Evolutionary conservation across 2,797 vertebrate genomes (phyloP).

Genomic region (Coregonus sp.): DNA sequence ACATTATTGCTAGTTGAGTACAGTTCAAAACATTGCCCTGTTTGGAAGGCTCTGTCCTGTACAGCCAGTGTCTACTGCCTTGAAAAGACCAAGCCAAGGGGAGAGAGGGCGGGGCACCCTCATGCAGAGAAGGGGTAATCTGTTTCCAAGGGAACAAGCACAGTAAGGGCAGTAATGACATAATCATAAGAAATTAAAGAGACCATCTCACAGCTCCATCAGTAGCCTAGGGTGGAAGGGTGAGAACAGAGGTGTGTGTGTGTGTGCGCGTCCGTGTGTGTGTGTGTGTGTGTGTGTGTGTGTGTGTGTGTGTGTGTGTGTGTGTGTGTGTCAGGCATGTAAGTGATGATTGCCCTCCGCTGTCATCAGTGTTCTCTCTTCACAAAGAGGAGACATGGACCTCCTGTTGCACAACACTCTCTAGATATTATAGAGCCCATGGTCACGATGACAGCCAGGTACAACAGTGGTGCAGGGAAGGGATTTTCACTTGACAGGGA

Average conservation of each 20-base stretch:
- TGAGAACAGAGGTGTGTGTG: neutral
- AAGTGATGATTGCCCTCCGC: neutral
- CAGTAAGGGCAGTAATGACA: conserved; percentile 34
- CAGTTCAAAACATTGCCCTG: neutral
- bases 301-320: neutral
- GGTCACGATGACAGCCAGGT: neutral
- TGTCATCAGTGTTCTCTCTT: neutral
- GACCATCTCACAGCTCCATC: conserved; percentile 17
- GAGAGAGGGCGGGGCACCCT: conserved; percentile 18
- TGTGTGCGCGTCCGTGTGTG: neutral
- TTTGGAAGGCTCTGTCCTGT: neutral
- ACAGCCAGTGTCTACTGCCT: neutral
- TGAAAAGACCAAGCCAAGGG: conserved; percentile 11
- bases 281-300: neutral
- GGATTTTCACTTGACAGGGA: neutral
- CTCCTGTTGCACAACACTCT: neutral
- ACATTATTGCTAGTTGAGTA: neutral
- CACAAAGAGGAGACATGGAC: neutral
- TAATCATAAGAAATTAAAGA: conserved; percentile 47
- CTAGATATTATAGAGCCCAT: too few species aligned
- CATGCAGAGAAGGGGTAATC: conserved; percentile 17
- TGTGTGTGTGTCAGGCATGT: neutral
- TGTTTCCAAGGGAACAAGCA: conserved; percentile 60
- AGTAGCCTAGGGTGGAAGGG: neutral
- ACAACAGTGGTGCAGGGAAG: neutral